A percentile compares a stretch with the other conserved stretches of the same genome.
These are phyloP conservation scores for Poecilia gillii DNA, from an alignment of 2,797 vertebrate species.

Conservation along the genomic window DNA sequence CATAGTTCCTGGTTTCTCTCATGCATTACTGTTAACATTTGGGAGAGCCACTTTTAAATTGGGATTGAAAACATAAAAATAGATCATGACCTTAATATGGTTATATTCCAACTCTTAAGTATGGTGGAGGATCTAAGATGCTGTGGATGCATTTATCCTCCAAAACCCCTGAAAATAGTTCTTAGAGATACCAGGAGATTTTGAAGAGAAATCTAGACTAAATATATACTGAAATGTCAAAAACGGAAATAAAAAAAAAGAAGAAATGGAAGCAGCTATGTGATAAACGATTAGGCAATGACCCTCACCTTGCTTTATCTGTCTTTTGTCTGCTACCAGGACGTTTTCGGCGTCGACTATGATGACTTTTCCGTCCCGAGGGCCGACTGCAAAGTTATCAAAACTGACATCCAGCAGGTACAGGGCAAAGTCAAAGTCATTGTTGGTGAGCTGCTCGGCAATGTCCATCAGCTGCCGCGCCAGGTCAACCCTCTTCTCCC, in stretches of 20 bases:
- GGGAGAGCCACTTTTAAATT: background rate
- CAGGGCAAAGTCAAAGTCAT: conserved; percentile 99
- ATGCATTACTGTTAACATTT: too few relatives aligned
- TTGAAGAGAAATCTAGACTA: background rate
- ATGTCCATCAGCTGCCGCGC: conserved; percentile 98
- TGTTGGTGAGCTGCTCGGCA: conserved; percentile 98
- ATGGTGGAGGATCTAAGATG: background rate
- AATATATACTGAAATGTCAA: background rate
- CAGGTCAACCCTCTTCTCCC: conserved; percentile 96
- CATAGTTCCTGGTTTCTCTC: too few relatives aligned
- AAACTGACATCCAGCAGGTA: conserved; percentile 99
- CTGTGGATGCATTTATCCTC: background rate
- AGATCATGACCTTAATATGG: background rate
- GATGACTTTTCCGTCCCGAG: conserved; percentile 96
- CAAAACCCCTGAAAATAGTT: background rate
- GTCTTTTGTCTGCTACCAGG: conserved; percentile 95
- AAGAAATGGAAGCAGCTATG: background rate
- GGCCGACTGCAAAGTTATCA: conserved; percentile 97
- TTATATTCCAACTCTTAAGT: background rate
- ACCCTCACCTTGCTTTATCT: conserved; percentile 97
- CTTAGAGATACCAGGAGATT: background rate
- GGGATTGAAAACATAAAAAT: background rate
- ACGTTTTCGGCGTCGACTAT: conserved; percentile 97
- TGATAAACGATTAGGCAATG: background rate
- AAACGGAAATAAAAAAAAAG: background rate